Conservation (phyloP, 2,888 invertebrate genomes). For the Gymnocheta viridis region DNA sequence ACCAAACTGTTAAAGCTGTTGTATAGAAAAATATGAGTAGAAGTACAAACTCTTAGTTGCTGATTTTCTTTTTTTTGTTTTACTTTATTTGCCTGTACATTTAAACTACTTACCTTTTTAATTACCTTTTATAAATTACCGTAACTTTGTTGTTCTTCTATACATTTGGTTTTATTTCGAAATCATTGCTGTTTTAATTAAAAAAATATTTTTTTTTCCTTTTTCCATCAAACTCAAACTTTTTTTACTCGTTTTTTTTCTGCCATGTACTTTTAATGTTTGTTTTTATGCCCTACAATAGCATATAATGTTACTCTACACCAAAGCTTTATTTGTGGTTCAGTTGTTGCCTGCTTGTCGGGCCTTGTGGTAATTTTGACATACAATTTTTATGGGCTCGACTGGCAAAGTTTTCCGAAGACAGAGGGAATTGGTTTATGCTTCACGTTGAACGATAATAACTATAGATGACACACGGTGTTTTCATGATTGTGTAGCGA, state of each 20-base stretch:
- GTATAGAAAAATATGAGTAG: conserved; percentile 30
- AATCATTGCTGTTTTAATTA: conserved; percentile 68
- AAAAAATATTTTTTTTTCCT: conserved; percentile 49
- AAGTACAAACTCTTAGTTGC: background rate
- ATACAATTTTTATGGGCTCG: too few relatives aligned
- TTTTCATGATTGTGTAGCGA: too few relatives aligned
- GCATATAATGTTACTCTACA: background rate
- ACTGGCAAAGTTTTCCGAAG: too few relatives aligned
- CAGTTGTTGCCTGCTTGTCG: background rate
- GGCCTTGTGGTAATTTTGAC: too few relatives aligned
- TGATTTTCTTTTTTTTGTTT: too few relatives aligned
- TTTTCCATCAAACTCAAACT: conserved; percentile 34
- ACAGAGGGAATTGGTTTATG: too few relatives aligned
- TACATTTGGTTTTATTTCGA: conserved; percentile 48
- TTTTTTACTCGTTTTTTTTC: background rate
- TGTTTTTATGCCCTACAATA: background rate
- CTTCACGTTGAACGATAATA: too few relatives aligned
- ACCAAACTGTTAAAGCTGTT: conserved; percentile 16
- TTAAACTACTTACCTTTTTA: conserved; percentile 63
- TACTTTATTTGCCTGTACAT: conserved; percentile 27
- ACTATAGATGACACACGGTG: too few relatives aligned
- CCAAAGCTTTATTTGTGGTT: background rate
- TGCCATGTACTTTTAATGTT: conserved; percentile 5
- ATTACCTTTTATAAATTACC: conserved; percentile 68
- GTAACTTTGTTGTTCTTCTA: conserved; percentile 61